A percentile compares a stretch with the other conserved stretches of the same genome.
phyloP scores from a whole-genome alignment of 2,113 vertebrate genomes.

The Phylloscopus trochiloides region DNA sequence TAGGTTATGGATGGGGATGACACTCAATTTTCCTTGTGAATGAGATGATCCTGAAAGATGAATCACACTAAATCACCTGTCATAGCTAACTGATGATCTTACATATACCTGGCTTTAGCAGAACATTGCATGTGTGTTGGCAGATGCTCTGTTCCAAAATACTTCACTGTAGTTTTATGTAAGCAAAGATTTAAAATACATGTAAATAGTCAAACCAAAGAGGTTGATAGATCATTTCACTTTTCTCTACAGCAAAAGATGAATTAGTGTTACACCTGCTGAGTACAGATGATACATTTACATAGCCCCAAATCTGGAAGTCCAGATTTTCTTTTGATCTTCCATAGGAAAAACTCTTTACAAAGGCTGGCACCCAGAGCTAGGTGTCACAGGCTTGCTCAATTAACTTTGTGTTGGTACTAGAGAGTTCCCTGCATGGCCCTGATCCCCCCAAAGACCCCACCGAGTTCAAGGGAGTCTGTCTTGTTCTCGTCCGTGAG shows the following conservation, averaged over 20 bases:
- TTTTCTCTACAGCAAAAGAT: not conserved
- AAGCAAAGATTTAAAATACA: constrained; percentile 37
- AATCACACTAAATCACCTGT: constrained; percentile 64
- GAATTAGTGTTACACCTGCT: not conserved
- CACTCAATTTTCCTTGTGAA: constrained; percentile 66
- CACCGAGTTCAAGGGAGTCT: not conserved
- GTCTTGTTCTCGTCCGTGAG: not conserved
- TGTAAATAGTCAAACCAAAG: not conserved
- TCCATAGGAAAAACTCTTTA: not conserved
- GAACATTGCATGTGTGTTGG: not conserved
- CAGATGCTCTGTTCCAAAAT: constrained; percentile 36
- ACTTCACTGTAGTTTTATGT: constrained; percentile 27
- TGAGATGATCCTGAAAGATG: constrained; percentile 65
- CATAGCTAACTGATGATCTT: constrained; percentile 40
- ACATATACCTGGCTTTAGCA: constrained; percentile 9
- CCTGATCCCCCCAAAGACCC: not conserved
- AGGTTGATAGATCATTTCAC: not conserved
- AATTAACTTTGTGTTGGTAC: not conserved
- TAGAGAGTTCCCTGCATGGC: not conserved
- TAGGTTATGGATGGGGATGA: constrained; percentile 70
- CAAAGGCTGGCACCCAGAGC: not conserved
- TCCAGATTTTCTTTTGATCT: not conserved
- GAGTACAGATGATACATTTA: not conserved
- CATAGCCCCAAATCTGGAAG: not conserved
- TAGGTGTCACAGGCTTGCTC: not conserved